Evolutionary conservation across 1,140 invertebrate genomes (phyloP).

Genomic region (Planococcus citri): DNA sequence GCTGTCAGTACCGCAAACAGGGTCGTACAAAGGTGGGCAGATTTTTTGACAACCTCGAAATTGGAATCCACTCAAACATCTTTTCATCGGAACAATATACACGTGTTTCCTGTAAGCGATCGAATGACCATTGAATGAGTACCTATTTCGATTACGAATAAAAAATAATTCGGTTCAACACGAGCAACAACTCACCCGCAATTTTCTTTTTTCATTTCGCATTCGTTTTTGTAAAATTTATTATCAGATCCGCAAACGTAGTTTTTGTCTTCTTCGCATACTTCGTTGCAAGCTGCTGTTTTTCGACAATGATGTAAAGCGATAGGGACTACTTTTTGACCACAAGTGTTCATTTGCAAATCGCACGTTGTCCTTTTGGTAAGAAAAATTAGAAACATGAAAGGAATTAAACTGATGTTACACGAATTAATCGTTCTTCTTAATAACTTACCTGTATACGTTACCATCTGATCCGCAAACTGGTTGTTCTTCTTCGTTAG

Average conservation of each 20-base stretch:
- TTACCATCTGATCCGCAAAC: conserved; percentile 85
- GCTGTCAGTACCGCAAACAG: conserved; percentile 76
- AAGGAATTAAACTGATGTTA: not conserved
- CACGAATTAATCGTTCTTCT: not conserved
- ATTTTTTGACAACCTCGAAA: conserved; percentile 74
- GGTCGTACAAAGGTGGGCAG: conserved; percentile 72
- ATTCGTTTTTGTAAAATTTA: conserved; percentile 81
- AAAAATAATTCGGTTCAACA: no score
- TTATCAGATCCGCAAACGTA: conserved; percentile 88
- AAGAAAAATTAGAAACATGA: not conserved
- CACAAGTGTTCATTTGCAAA: conserved; percentile 68
- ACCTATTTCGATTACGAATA: not conserved
- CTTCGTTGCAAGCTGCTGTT: conserved; percentile 64
- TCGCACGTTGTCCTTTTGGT: conserved; percentile 75
- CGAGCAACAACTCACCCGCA: conserved; percentile 63
- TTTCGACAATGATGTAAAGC: conserved; percentile 65
- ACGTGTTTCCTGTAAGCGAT: conserved; percentile 59
- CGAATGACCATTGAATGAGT: not conserved
- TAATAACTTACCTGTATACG: conserved; percentile 57
- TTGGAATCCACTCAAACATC: conserved; percentile 66
- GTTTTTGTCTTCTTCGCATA: conserved; percentile 54
- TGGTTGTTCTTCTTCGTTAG: conserved; percentile 52
- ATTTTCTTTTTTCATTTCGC: conserved; percentile 82
- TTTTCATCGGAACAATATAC: conserved; percentile 71
- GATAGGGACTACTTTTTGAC: conserved; percentile 65